Evolutionary conservation across 2,888 invertebrate species (phyloP).

Genomic region (Drosophila merina): DNA sequence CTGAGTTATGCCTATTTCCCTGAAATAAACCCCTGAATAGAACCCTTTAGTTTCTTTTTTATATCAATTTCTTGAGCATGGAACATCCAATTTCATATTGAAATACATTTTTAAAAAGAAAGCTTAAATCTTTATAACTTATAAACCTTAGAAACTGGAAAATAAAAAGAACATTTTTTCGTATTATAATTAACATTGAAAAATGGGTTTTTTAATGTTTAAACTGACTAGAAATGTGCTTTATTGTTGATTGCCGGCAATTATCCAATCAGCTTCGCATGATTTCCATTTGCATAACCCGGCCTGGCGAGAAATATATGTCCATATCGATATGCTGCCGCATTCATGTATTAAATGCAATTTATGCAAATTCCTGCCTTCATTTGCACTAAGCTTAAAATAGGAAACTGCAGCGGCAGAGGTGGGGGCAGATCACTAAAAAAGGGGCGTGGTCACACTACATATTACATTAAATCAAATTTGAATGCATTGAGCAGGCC

Average conservation of each 20-base stretch:
- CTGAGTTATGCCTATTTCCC: too few species aligned
- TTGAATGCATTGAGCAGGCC: constrained; percentile 52
- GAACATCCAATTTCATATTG: too few species aligned
- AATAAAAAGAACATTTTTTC: too few species aligned
- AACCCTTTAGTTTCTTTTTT: too few species aligned
- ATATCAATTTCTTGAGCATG: too few species aligned
- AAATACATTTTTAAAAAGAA: too few species aligned
- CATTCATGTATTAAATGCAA: constrained; percentile 44
- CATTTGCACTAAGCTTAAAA: constrained; percentile 41
- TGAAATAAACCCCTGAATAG: too few species aligned
- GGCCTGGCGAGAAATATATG: constrained; percentile 11
- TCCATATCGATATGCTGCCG: constrained; percentile 28
- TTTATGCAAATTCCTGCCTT: constrained; percentile 56
- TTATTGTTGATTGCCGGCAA: constrained; percentile 42
- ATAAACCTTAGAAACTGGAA: too few species aligned
- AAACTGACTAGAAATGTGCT: constrained; percentile 14
- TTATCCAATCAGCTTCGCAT: constrained; percentile 40
- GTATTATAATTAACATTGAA: neutral
- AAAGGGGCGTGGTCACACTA: constrained; percentile 35
- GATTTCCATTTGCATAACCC: constrained; percentile 30
- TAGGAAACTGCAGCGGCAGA: constrained; percentile 4
- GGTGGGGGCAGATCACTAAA: neutral
- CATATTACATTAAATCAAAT: constrained; percentile 62
- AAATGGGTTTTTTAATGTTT: constrained; percentile 19
- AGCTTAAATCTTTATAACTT: too few species aligned